These are phyloP conservation scores for Galaxea fascicularis DNA, from an alignment of 92 coral and sea anemone species.

Conservation along the genomic window DNA sequence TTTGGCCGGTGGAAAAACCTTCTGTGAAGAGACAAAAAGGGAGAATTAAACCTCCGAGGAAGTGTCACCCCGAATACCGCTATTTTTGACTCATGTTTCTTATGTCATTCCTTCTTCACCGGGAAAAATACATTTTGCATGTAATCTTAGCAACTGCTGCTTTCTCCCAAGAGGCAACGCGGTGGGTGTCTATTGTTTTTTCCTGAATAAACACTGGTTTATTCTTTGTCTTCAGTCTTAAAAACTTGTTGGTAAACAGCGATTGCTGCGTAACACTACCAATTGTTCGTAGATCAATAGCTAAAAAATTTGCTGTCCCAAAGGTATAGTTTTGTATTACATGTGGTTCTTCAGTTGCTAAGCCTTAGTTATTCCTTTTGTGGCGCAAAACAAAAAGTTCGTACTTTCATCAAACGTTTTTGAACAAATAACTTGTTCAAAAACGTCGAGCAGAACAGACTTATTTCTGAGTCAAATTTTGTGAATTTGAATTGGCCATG, in stretches of 20 bases:
- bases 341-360: too few relatives aligned
- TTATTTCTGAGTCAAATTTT: too few relatives aligned
- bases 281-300: background rate
- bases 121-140: slow-evolving; percentile 12
- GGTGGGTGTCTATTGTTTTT: slow-evolving; percentile 31
- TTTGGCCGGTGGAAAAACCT: background rate
- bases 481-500: too few relatives aligned
- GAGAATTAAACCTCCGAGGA: slow-evolving; percentile 24
- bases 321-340: background rate
- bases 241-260: slow-evolving; percentile 10
- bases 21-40: background rate
- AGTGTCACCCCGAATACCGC: background rate
- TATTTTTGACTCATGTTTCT: slow-evolving; percentile 23
- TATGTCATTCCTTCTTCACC: slow-evolving; percentile 52
- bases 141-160: slow-evolving; percentile 39
- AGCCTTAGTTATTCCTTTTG: too few relatives aligned
- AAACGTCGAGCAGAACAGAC: too few relatives aligned
- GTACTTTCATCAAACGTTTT: too few relatives aligned
- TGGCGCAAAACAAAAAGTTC: too few relatives aligned
- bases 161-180: slow-evolving; percentile 49
- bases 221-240: background rate
- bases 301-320: background rate
- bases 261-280: background rate
- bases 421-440: too few relatives aligned
- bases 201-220: background rate